Conservation (phyloP, 1,140 invertebrate species). For the Elysia chlorotica region DNA sequence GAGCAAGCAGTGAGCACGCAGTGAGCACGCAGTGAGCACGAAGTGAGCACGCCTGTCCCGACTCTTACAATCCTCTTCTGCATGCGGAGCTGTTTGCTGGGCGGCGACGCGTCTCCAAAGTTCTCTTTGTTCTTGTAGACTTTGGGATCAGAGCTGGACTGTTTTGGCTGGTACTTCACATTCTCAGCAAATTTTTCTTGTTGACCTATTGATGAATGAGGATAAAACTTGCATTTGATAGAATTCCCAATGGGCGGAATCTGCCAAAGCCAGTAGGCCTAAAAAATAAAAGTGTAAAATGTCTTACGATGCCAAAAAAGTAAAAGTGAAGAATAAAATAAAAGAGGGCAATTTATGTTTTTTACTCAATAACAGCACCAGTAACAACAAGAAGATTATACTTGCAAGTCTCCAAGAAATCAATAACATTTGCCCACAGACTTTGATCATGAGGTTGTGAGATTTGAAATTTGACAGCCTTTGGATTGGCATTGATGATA, state of each 20-base stretch:
- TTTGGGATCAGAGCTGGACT: neutral
- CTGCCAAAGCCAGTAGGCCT: neutral
- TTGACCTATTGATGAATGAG: slow-evolving; percentile 28
- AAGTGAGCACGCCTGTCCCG: too few species aligned
- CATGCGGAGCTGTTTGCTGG: slow-evolving; percentile 45
- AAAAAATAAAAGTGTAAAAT: neutral
- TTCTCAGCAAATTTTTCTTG: slow-evolving; percentile 55
- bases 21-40: too few species aligned
- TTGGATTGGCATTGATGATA: neutral
- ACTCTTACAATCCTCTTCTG: slow-evolving; percentile 34
- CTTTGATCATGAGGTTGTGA: neutral
- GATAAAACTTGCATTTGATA: neutral
- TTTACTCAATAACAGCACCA: neutral
- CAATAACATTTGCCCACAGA: neutral
- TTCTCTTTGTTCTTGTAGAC: slow-evolving; percentile 21
- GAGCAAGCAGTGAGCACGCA: too few species aligned
- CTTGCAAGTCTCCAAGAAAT: neutral
- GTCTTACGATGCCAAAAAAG: too few species aligned
- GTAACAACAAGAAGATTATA: neutral
- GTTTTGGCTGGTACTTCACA: slow-evolving; percentile 44
- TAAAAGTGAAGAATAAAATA: too few species aligned
- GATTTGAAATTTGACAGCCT: neutral
- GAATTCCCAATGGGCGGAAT: neutral
- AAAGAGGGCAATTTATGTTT: too few species aligned
- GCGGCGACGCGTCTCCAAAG: slow-evolving; percentile 32